These are phyloP conservation scores for Artibeus jamaicensis DNA, from an alignment of 2,797 vertebrate species.

Conservation along the genomic window DNA sequence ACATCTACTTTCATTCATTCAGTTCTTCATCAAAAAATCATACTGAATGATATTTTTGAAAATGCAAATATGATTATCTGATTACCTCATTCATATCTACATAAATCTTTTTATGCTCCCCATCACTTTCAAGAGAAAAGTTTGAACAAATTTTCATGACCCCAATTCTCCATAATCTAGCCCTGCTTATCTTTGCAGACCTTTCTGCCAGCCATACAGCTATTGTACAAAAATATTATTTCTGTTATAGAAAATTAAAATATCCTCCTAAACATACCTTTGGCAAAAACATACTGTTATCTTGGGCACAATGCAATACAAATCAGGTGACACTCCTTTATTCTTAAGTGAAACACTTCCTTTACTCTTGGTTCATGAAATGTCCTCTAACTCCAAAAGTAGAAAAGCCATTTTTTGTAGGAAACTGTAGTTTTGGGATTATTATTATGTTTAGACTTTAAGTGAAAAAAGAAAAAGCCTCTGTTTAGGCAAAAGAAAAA, in stretches of 20 bases:
- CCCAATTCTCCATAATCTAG: neutral
- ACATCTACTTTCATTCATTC: neutral
- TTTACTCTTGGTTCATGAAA: neutral
- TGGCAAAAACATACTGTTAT: neutral
- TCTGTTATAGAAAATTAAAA: conserved; percentile 21
- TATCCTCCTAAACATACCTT: neutral
- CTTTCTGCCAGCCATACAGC: neutral
- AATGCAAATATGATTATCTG: neutral
- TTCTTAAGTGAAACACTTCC: neutral
- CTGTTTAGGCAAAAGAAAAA: neutral
- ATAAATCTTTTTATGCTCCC: neutral
- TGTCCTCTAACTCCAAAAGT: neutral
- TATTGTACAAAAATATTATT: neutral
- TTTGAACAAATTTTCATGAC: neutral
- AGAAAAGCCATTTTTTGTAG: neutral
- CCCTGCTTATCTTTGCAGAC: neutral
- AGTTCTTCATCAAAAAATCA: neutral
- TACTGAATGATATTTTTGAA: neutral
- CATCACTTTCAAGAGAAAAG: neutral
- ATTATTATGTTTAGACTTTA: neutral
- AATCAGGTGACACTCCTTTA: neutral
- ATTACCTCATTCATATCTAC: neutral
- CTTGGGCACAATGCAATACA: neutral
- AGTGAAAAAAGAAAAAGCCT: neutral
- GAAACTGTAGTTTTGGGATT: neutral